Evolutionary conservation across 64 coral and sea anemone species (phyloP).

Genomic region (Catalaphyllia jardinei): DNA sequence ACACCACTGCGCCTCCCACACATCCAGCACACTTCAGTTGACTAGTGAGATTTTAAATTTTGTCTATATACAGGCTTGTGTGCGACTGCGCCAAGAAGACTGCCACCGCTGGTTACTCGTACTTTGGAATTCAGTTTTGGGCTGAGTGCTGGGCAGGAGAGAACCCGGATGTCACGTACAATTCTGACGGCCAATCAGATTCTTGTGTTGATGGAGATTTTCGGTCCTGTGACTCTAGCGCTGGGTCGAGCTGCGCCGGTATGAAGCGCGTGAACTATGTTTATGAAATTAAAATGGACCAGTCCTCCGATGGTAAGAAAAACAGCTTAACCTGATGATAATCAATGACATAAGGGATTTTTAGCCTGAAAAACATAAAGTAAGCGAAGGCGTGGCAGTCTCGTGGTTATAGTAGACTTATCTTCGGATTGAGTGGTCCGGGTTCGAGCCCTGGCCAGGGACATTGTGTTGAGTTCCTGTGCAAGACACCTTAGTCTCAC

Average conservation of each 20-base stretch:
- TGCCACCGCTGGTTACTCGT: neutral
- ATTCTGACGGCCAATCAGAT: constrained; percentile 30
- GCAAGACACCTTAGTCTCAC: too few relatives aligned
- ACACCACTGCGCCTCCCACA: too few relatives aligned
- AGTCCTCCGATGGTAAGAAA: neutral
- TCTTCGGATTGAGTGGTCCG: too few relatives aligned
- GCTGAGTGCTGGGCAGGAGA: constrained; percentile 5
- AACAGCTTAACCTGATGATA: neutral
- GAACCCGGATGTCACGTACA: constrained; percentile 9
- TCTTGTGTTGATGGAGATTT: neutral
- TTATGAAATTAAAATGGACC: neutral
- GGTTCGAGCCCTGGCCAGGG: too few relatives aligned
- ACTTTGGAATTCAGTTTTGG: constrained; percentile 20
- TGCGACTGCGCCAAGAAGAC: constrained; percentile 1
- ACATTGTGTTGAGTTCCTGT: too few relatives aligned
- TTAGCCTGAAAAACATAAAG: too few relatives aligned
- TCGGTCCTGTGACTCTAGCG: neutral
- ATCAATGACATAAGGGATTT: too few relatives aligned
- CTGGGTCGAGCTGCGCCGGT: neutral
- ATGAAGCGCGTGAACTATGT: neutral
- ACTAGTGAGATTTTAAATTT: neutral
- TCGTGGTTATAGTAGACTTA: too few relatives aligned
- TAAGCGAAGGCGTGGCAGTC: too few relatives aligned
- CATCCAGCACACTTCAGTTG: neutral
- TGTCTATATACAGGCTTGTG: neutral